A percentile compares a stretch with the other conserved stretches of the same genome.
Conservation (phyloP, 2,888 invertebrate genomes). For the Epistrophella euchroma region DNA sequence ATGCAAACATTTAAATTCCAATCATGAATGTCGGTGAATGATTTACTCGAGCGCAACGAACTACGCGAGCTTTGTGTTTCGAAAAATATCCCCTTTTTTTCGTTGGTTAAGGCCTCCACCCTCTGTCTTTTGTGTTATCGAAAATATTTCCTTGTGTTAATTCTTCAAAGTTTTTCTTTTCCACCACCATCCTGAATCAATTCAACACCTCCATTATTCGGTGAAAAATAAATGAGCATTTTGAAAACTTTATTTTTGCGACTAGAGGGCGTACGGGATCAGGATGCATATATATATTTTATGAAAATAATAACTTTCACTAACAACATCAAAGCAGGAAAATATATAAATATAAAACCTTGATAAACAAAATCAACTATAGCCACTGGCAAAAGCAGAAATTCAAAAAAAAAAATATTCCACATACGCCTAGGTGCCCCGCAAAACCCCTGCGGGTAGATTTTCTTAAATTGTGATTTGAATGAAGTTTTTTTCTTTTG, state of each 20-base stretch:
- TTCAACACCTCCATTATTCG: not conserved
- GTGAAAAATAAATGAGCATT: slow-evolving; percentile 1
- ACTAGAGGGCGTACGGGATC: not conserved
- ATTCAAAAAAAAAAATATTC: slow-evolving; percentile 33
- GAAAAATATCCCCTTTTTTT: slow-evolving; percentile 27
- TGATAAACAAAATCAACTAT: slow-evolving; percentile 14
- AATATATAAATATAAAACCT: slow-evolving; percentile 12
- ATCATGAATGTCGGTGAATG: slow-evolving; percentile 73
- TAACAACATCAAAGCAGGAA: slow-evolving; percentile 23
- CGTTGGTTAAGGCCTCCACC: not conserved
- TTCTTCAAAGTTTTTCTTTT: not conserved
- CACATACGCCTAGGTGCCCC: slow-evolving; percentile 66
- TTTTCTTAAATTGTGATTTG: slow-evolving; percentile 52
- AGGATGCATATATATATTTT: not conserved
- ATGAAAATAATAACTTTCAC: slow-evolving; percentile 39
- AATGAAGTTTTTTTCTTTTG: slow-evolving; percentile 13
- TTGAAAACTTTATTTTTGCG: not conserved
- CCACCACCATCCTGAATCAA: not conserved
- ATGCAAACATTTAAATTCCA: slow-evolving; percentile 74
- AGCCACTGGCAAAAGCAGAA: not conserved
- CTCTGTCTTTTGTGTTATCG: not conserved
- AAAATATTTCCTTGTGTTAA: slow-evolving; percentile 21
- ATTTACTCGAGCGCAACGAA: slow-evolving; percentile 50
- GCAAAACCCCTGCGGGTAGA: slow-evolving; percentile 1
- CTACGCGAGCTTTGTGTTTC: not conserved